phyloP scores from a whole-genome alignment of 2,113 vertebrate species.

The Rhea pennata region DNA sequence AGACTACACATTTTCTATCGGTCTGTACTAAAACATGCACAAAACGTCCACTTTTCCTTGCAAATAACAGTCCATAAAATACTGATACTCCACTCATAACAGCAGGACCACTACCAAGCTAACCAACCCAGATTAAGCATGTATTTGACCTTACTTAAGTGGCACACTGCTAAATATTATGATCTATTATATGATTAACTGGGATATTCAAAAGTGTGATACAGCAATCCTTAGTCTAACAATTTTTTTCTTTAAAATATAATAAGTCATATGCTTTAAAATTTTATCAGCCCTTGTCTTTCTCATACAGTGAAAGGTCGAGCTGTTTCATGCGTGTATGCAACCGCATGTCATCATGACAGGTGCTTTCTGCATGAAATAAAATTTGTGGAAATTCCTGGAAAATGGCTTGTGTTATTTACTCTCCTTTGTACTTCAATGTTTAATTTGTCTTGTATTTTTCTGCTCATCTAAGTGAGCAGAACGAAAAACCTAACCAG shows the following conservation, averaged over 20 bases:
- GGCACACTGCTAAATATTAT: neutral
- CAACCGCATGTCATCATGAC: no score
- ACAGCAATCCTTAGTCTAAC: neutral
- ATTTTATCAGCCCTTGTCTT: neutral
- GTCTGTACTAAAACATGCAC: neutral
- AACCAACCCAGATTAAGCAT: neutral
- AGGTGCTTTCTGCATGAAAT: no score
- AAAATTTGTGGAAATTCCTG: no score
- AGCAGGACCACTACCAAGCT: neutral
- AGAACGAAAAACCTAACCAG: neutral
- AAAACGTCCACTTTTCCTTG: neutral
- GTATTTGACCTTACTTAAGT: no score
- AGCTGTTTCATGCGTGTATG: no score
- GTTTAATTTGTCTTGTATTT: no score
- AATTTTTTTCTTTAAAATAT: neutral
- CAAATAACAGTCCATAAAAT: neutral
- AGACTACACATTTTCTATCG: neutral
- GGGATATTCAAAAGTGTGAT: neutral
- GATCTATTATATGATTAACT: neutral
- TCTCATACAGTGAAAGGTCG: neutral
- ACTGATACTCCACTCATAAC: accelerated
- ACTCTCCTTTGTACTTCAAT: no score
- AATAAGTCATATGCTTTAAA: neutral
- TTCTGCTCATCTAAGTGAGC: neutral
- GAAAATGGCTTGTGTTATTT: no score